phyloP scores from a whole-genome alignment of 1,140 invertebrate genomes.

The Goniozus legneri region DNA sequence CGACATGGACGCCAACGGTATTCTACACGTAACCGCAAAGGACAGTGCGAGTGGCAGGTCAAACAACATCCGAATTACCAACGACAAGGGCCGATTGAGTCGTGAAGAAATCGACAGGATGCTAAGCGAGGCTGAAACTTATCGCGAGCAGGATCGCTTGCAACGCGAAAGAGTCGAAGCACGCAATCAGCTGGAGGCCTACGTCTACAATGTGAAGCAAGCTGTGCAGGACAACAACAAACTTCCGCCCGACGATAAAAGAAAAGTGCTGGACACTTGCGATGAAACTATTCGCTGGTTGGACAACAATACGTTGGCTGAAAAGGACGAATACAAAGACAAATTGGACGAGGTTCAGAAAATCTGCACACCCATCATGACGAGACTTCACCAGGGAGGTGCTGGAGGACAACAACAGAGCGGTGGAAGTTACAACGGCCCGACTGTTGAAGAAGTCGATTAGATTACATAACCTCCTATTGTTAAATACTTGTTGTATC shows the following conservation, averaged over 20 bases:
- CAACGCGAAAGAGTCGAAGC: constrained; percentile 58
- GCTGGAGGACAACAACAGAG: constrained; percentile 23
- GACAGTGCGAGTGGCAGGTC: constrained; percentile 73
- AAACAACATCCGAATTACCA: constrained; percentile 81
- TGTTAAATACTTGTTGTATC: no score
- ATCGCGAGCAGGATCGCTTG: constrained; percentile 66
- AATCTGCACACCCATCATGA: constrained; percentile 72
- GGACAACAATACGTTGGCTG: constrained; percentile 65
- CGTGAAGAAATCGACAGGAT: constrained; percentile 92
- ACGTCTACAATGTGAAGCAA: constrained; percentile 67
- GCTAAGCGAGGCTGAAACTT: constrained; percentile 76
- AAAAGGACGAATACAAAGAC: constrained; percentile 74
- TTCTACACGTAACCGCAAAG: constrained; percentile 74
- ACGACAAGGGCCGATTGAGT: constrained; percentile 86
- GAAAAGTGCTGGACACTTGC: constrained; percentile 45
- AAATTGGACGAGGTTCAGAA: constrained; percentile 69
- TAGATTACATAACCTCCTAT: no score
- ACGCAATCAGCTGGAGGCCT: constrained; percentile 68
- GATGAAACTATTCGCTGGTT: constrained; percentile 55
- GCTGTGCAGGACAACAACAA: constrained; percentile 44
- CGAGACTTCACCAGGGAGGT: constrained; percentile 68
- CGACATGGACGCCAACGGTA: constrained; percentile 78
- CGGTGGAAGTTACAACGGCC: constrained; percentile 40
- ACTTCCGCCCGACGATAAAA: constrained; percentile 36
- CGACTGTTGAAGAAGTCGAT: constrained; percentile 65